These are phyloP conservation scores for Petroica traversi DNA, from an alignment of 2,113 vertebrate genomes.

Conservation along the genomic window DNA sequence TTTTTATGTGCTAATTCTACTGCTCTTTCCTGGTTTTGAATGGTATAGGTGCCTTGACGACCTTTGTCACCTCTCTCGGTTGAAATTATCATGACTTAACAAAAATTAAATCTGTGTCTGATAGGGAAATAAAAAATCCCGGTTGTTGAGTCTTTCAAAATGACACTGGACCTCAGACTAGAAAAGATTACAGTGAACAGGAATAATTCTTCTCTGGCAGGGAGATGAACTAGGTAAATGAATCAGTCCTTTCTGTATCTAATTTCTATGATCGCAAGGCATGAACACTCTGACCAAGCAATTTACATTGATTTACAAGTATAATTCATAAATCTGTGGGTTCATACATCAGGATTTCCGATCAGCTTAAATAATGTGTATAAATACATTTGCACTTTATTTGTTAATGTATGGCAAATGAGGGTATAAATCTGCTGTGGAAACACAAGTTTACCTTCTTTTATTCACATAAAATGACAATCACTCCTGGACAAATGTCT, in stretches of 20 bases:
- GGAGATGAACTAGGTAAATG: conserved; percentile 4
- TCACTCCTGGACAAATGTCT: background rate
- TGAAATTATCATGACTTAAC: background rate
- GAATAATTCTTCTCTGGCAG: background rate
- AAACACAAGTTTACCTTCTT: conserved; percentile 3
- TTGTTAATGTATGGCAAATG: conserved; percentile 37
- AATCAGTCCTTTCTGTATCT: conserved; percentile 36
- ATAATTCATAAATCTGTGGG: conserved; percentile 31
- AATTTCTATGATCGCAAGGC: conserved; percentile 19
- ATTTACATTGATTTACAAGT: conserved; percentile 55
- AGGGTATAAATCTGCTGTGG: background rate
- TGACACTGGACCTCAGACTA: background rate
- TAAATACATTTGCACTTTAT: conserved; percentile 39
- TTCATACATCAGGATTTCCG: conserved; percentile 3
- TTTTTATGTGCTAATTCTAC: background rate
- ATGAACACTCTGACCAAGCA: conserved; percentile 31
- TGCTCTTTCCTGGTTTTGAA: background rate
- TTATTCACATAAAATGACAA: background rate
- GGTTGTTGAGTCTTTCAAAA: background rate
- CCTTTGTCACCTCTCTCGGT: background rate
- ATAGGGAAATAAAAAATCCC: background rate
- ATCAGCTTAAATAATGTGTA: conserved; percentile 8
- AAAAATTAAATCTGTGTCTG: background rate
- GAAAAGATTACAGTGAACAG: background rate
- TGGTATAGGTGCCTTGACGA: background rate